Evolutionary conservation across 2,113 vertebrate genomes (phyloP).

Genomic region (Platycercus adscitus): DNA sequence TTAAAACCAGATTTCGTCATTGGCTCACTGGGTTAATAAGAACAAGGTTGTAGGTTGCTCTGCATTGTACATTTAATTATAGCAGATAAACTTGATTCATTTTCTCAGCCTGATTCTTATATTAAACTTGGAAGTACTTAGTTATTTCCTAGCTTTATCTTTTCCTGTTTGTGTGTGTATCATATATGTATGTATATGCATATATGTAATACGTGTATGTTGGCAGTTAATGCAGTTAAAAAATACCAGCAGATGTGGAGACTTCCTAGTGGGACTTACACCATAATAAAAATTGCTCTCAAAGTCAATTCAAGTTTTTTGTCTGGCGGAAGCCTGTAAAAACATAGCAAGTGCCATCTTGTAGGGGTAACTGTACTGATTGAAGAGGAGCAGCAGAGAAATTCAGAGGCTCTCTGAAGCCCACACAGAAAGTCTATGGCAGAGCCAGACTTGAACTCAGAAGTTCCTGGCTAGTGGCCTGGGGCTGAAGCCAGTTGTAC

Average conservation of each 20-base stretch:
- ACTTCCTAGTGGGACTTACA: neutral
- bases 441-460: slow-evolving; percentile 38
- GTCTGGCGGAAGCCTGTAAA: neutral
- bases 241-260: neutral
- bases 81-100: neutral
- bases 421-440: slow-evolving; percentile 20
- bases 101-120: neutral
- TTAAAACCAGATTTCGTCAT: neutral
- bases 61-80: neutral
- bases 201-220: neutral
- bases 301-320: neutral
- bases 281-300: neutral
- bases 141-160: neutral
- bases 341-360: neutral
- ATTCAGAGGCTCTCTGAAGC: neutral
- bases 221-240: neutral
- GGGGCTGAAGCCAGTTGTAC: neutral
- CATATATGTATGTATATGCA: neutral
- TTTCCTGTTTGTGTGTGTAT: neutral
- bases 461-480: slow-evolving; percentile 56
- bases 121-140: neutral
- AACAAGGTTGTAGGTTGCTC: neutral
- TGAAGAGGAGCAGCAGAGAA: neutral
- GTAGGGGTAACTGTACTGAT: neutral
- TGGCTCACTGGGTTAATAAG: neutral